Evolutionary conservation across 2,797 vertebrate genomes (phyloP).

Genomic region (Malurus splendens): DNA sequence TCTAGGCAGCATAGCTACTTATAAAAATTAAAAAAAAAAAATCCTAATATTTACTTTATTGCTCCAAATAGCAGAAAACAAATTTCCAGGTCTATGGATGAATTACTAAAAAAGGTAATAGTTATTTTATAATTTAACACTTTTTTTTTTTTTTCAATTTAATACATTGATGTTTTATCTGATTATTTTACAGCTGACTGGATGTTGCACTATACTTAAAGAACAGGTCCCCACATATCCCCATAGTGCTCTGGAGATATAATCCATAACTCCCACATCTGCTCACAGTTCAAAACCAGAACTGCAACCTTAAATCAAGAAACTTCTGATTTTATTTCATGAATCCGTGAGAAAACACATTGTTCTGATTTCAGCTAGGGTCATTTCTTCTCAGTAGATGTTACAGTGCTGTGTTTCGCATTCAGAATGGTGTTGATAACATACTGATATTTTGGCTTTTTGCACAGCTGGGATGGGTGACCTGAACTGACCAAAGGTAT

Average conservation of each 20-base stretch:
- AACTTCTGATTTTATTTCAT: background rate
- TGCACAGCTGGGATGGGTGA: background rate
- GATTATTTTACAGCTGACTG: background rate
- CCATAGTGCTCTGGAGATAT: background rate
- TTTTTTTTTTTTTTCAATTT: background rate
- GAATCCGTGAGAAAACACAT: background rate
- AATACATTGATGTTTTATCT: background rate
- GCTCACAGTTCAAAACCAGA: background rate
- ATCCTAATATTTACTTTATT: background rate
- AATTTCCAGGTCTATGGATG: background rate
- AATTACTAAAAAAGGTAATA: background rate
- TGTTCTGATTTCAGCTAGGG: background rate
- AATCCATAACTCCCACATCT: background rate
- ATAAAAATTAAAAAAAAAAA: background rate
- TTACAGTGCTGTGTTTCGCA: background rate
- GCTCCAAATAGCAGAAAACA: background rate
- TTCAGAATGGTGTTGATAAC: background rate
- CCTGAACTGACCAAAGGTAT: background rate
- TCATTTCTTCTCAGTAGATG: background rate
- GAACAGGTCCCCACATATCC: background rate
- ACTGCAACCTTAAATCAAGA: conserved; percentile 2
- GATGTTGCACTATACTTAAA: background rate
- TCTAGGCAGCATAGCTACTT: background rate
- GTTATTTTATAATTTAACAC: background rate
- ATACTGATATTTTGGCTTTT: background rate